These are phyloP conservation scores for Ectobius pallidus DNA, from an alignment of 2,888 invertebrate genomes.

Conservation along the genomic window DNA sequence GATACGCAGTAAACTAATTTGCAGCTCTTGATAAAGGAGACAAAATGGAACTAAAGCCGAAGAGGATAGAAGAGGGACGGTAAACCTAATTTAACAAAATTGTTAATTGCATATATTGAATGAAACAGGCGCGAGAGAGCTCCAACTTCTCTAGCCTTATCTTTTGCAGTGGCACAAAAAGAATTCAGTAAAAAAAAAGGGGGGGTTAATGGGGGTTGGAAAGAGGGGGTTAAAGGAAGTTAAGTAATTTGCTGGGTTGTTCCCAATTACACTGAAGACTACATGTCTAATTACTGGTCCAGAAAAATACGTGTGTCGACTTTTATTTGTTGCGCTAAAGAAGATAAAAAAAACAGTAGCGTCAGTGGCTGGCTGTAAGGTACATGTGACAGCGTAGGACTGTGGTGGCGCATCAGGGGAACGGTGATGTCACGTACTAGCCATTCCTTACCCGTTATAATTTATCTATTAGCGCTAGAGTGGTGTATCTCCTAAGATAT, in stretches of 20 bases:
- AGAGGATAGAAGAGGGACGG: neutral
- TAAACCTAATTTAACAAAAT: conserved; percentile 4
- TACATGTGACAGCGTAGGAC: neutral
- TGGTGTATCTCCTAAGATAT: too few relatives aligned
- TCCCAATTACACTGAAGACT: conserved; percentile 23
- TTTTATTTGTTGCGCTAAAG: conserved; percentile 12
- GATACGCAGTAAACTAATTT: neutral
- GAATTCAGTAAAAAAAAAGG: neutral
- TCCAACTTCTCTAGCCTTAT: neutral
- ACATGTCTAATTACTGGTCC: conserved; percentile 21
- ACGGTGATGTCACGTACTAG: neutral
- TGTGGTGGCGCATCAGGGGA: neutral
- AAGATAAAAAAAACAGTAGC: too few relatives aligned
- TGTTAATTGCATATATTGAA: conserved; percentile 12
- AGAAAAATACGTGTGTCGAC: conserved; percentile 23
- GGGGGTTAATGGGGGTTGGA: neutral
- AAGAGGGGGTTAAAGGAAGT: neutral
- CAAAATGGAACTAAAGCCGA: neutral
- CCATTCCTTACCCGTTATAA: conserved; percentile 12
- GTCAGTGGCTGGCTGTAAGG: neutral
- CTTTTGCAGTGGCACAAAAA: too few relatives aligned
- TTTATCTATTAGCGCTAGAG: neutral
- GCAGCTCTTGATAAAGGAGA: neutral
- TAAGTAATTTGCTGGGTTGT: conserved; percentile 23
- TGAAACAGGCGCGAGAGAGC: neutral